Evolutionary conservation across 2,113 vertebrate genomes (phyloP).

Genomic region (Pardalotus punctatus): DNA sequence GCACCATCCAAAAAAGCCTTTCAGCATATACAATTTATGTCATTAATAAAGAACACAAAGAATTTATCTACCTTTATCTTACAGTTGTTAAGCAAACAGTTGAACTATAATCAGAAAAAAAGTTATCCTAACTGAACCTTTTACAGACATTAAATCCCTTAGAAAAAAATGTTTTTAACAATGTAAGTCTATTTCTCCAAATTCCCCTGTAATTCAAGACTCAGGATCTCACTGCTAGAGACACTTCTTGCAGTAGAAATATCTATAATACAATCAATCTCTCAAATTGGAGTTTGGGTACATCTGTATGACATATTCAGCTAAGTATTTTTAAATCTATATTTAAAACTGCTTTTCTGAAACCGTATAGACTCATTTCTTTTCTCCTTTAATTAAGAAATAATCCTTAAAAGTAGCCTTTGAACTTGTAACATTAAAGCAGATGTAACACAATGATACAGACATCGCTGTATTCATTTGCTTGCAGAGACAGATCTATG

Average conservation of each 20-base stretch:
- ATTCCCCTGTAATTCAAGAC: not conserved
- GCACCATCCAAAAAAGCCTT: not conserved
- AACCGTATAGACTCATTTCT: conserved; percentile 5
- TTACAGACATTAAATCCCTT: not conserved
- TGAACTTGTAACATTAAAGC: conserved; percentile 37
- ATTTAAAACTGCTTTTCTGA: not conserved
- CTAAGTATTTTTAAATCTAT: not conserved
- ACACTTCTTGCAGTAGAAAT: not conserved
- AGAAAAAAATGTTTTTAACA: not conserved
- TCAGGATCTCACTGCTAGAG: not conserved
- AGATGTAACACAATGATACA: conserved; percentile 9
- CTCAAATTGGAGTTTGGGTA: not conserved
- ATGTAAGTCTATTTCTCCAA: not conserved
- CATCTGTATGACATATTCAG: not conserved
- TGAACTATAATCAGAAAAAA: not conserved
- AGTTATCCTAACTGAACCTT: not conserved
- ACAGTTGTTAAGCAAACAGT: not conserved
- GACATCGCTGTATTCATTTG: conserved; percentile 21
- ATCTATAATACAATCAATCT: not conserved
- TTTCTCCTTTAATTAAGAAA: conserved; percentile 42
- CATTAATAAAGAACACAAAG: not conserved
- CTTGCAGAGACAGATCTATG: conserved; percentile 36
- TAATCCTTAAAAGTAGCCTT: conserved; percentile 37
- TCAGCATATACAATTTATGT: not conserved
- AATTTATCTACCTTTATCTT: not conserved